Evolutionary conservation across 2,797 vertebrate genomes (phyloP).

Genomic region (Anolis apletophallus): DNA sequence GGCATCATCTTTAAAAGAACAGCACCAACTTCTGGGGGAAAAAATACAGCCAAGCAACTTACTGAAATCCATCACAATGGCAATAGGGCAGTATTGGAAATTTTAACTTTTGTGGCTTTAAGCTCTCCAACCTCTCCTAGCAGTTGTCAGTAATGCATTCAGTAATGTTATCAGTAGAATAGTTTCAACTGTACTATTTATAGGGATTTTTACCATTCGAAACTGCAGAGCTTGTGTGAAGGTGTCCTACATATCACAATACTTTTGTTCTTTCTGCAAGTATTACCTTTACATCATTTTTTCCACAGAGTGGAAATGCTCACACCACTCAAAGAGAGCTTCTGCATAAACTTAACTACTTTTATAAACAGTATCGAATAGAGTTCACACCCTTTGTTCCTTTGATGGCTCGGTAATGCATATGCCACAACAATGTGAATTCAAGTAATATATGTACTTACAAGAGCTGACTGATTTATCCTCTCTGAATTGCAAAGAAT

Average conservation of each 20-base stretch:
- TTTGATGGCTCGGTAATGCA: background rate
- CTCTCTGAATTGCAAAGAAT: background rate
- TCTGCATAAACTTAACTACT: background rate
- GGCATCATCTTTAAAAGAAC: background rate
- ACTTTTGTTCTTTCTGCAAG: background rate
- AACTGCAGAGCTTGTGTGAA: background rate
- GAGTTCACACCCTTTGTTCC: background rate
- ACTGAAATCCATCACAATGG: background rate
- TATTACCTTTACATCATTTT: background rate
- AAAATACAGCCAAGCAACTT: background rate
- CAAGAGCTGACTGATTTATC: background rate
- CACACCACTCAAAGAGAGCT: background rate
- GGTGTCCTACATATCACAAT: background rate
- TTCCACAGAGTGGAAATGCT: too few species aligned
- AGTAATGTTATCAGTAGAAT: background rate
- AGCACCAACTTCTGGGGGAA: background rate
- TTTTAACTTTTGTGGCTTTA: background rate
- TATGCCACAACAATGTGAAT: background rate
- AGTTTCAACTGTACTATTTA: background rate
- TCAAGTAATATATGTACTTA: background rate
- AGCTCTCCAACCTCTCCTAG: background rate
- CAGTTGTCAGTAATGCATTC: background rate
- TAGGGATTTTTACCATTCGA: background rate
- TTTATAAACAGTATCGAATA: background rate
- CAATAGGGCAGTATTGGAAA: background rate